Evolutionary conservation across 2,113 vertebrate genomes (phyloP), one percentile per base, ranked within the genome.

Genomic region (Dasypus novemcinctus): DNA sequence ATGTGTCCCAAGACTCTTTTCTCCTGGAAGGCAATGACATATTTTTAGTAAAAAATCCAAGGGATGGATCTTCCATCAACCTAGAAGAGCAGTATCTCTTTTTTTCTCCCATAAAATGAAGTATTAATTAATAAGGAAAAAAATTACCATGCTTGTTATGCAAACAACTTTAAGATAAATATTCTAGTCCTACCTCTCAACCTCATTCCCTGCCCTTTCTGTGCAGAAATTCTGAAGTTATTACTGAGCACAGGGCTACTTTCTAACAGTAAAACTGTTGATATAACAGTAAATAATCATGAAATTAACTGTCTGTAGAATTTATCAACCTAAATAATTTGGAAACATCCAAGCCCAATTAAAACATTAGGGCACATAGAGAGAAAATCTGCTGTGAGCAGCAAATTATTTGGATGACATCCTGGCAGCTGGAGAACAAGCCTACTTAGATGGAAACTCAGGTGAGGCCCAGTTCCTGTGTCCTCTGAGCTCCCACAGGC

Each of bases 1-100:
- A 29, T 3, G 33, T 8, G 46, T 10, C 23, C 27, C 54, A 31
- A 41, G 59, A 38, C 61, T 29, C 43, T 64, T 33, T 76, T 38
- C 10, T 90, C 41, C 83, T 61, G 27, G 10, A 74, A 72, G 64
- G 27, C 49, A 87, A 1, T 43, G 33, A 95, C 31, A 18, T 64
- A 82, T 63, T 93, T 78, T 69, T 59, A 94, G 66, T 49, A 66
- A 93, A 88, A 97, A 74, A 93, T 61, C 43, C 66, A 59, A 92
- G 46, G n/a, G 87, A 93, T 64, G 66, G 66, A 1, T 92, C 89
- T 88, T 76, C 68, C 85, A 69, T 69, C 69, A 83, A 91, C 43
- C 72, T 83, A 43, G 25, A 74, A 54, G 17, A 86, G 59, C 66
- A 87, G 57, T 25, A 33, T 69, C 54, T 57, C 18, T 18, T 78